A percentile compares a stretch with the other conserved stretches of the same genome.
These are phyloP conservation scores for Aythya baeri DNA, from an alignment of 2,113 vertebrate genomes.

Conservation along the genomic window DNA sequence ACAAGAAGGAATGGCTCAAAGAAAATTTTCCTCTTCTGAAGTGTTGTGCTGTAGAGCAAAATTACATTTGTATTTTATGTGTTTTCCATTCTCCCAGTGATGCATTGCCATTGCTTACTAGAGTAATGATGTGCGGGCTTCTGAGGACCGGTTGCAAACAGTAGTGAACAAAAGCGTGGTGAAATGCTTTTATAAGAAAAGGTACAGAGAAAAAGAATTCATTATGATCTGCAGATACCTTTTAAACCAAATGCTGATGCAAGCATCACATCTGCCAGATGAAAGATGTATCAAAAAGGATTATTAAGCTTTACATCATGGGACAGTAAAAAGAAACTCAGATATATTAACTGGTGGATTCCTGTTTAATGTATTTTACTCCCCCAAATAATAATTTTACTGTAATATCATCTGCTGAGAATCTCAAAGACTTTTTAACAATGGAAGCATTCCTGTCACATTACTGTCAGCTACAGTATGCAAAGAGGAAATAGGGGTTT, in stretches of 20 bases:
- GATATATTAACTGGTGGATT: neutral
- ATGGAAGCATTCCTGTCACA: neutral
- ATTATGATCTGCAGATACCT: neutral
- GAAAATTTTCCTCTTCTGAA: neutral
- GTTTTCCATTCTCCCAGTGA: neutral
- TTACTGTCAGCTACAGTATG: neutral
- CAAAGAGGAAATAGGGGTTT: neutral
- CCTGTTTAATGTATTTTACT: neutral
- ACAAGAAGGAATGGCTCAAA: constrained; percentile 9
- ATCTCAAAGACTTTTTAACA: neutral
- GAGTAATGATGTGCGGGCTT: neutral
- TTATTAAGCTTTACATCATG: neutral
- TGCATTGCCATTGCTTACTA: neutral
- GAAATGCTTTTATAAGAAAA: neutral
- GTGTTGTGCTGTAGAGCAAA: constrained; percentile 10
- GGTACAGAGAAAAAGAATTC: neutral
- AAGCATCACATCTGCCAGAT: neutral
- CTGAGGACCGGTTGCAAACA: neutral
- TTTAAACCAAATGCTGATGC: neutral
- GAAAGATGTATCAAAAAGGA: neutral
- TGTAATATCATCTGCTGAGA: neutral
- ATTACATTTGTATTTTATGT: constrained; percentile 39
- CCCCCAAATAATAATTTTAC: neutral
- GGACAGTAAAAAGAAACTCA: neutral
- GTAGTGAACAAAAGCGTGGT: neutral